phyloP scores from a whole-genome alignment of 2,888 invertebrate genomes.

The Caenorhabditis sinica region DNA sequence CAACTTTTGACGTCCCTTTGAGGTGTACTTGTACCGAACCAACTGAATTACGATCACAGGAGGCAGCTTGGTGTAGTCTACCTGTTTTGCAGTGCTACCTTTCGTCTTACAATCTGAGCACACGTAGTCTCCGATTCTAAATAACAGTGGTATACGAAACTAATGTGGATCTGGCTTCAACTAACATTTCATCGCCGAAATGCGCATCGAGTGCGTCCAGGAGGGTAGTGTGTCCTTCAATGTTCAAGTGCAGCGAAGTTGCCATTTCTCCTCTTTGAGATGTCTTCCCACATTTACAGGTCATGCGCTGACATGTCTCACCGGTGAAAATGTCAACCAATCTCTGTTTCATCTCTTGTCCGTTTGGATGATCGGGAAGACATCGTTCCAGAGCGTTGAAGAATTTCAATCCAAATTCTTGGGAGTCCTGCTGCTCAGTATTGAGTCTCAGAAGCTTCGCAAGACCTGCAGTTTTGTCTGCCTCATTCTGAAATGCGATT shows the following conservation, averaged over 20 bases:
- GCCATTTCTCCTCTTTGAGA: conserved; percentile 34
- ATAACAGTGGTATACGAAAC: conserved; percentile 6
- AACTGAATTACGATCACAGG: conserved; percentile 80
- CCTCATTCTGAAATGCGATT: conserved; percentile 68
- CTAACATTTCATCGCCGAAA: conserved; percentile 76
- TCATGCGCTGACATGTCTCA: conserved; percentile 36
- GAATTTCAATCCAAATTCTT: conserved; percentile 80
- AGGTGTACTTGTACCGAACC: conserved; percentile 76
- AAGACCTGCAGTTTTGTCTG: conserved; percentile 71
- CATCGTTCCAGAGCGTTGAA: conserved; percentile 80
- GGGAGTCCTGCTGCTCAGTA: conserved; percentile 81
- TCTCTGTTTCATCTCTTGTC: conserved; percentile 58
- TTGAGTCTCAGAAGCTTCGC: conserved; percentile 74
- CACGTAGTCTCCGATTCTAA: conserved; percentile 77
- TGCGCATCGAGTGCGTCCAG: conserved; percentile 72
- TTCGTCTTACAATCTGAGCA: conserved; percentile 74
- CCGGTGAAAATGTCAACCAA: conserved; percentile 65
- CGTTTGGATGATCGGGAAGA: conserved; percentile 79
- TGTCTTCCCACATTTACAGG: conserved; percentile 75
- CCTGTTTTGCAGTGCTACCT: conserved; percentile 67
- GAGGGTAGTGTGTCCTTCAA: conserved; percentile 77
- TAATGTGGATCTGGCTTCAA: neutral
- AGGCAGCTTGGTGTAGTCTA: conserved; percentile 73
- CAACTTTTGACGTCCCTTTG: conserved; percentile 78
- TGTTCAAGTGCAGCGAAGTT: conserved; percentile 74